Base-by-base conservation (phyloP, 2,113 vertebrate genomes). In the Malurus elegans region DNA sequence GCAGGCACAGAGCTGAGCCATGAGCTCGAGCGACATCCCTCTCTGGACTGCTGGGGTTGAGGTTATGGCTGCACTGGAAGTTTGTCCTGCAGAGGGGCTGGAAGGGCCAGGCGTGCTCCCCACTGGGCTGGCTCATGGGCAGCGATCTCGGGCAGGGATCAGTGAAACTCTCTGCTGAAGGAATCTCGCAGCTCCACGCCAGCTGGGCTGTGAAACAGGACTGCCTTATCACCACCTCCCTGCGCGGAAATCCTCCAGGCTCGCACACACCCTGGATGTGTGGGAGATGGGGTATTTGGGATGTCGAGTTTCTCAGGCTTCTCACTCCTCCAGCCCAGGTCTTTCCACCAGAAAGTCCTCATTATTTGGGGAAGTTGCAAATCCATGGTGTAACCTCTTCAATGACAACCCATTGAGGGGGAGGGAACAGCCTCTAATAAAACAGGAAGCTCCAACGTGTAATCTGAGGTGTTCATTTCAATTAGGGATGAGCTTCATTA, bases 381-480 rank as follows among this genome's bases (percentile, higher is more conserved):
- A 94, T 81, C 56, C 12, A 0, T 50, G n/a, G 38, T 53, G 61
- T 65, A 93, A 86, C 38, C 9, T 94, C 64, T 81, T 42, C 57
- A 86, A 8, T 72, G 66, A 80, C 75, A 92, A 32, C 45, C 56
- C 18, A n/a, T n/a, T n/a, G n/a, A 38, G 8, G 2, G 8, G n/a
- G n/a, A 87, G 23, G 31, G 70, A 81, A 89, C 7, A 66, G 23
- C 29, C 56, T 85, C 62, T 93, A 82, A 90, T 69, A 87, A 93
- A 89, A 79, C 34, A 82, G 19, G 44, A 88, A 80, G n/a, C 4
- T 86, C 60, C 61, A 92, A 54, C 51, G 25, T 88, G 44, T 80
- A 95, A 90, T 95, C 79, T 56, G 44, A 88, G 72, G 28, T 57
- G n/a, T 47, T 81, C 3, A 23, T 88, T 96, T 95, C 75, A 90